Conservation (phyloP, 2,797 vertebrate genomes). For the Taenioides sp. region DNA sequence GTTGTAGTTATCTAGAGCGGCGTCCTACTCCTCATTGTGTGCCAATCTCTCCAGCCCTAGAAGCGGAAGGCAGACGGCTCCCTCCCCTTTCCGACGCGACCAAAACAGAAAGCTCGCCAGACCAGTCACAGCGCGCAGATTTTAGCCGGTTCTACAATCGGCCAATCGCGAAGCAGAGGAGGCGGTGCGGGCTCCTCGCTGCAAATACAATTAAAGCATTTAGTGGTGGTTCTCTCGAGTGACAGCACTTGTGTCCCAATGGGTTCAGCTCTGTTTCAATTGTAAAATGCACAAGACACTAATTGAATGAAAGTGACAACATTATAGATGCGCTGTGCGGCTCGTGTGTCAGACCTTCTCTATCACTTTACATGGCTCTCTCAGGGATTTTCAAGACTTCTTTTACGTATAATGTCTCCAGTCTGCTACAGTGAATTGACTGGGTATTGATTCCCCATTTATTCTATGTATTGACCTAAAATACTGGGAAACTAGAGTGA, state of each 20-base stretch:
- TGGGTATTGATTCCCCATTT: background rate
- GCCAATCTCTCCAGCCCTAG: constrained; percentile 81
- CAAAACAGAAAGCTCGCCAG: constrained; percentile 73
- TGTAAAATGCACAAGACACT: constrained; percentile 69
- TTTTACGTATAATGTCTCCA: background rate
- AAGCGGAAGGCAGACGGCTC: constrained; percentile 82
- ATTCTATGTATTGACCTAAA: too few relatives aligned
- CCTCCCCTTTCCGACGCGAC: constrained; percentile 78
- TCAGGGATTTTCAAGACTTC: background rate
- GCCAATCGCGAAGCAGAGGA: constrained; percentile 41
- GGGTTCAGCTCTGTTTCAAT: constrained; percentile 62
- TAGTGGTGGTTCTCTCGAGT: constrained; percentile 67
- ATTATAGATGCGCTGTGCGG: background rate
- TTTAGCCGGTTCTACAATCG: constrained; percentile 42
- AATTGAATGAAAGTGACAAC: constrained; percentile 56
- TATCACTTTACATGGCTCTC: background rate
- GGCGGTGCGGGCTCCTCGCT: constrained; percentile 62
- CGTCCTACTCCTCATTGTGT: constrained; percentile 86
- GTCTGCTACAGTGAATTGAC: background rate
- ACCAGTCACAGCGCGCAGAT: constrained; percentile 54
- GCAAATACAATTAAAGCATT: constrained; percentile 75
- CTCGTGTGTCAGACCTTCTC: background rate
- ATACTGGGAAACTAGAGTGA: too few relatives aligned
- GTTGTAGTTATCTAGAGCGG: constrained; percentile 83
- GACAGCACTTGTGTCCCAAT: constrained; percentile 70